These are phyloP conservation scores for Xylocampa areola DNA, from an alignment of 2,888 invertebrate species.

Conservation along the genomic window DNA sequence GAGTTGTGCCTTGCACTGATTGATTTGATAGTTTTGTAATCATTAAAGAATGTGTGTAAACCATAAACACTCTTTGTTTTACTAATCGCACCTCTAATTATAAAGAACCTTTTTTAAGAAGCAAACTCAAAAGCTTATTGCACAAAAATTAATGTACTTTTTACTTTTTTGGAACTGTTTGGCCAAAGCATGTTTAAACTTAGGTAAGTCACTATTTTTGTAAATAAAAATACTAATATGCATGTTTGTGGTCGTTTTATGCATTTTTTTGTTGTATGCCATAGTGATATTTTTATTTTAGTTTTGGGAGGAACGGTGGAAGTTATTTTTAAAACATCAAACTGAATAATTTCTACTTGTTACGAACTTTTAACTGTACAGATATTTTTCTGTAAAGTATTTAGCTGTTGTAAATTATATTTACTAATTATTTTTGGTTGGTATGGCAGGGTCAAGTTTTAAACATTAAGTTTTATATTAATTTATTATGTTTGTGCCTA, in stretches of 20 bases:
- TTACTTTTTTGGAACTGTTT: conserved; percentile 44
- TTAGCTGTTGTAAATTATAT: conserved; percentile 36
- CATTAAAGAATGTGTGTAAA: conserved; percentile 68
- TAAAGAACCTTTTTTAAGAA: conserved; percentile 16
- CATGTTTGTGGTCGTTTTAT: conserved; percentile 52
- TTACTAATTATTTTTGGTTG: conserved; percentile 48
- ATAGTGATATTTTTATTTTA: conserved; percentile 2
- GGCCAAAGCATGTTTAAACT: conserved; percentile 56
- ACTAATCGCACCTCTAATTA: conserved; percentile 51
- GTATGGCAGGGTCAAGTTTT: conserved; percentile 25
- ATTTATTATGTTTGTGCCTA: conserved; percentile 52
- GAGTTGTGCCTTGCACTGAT: conserved; percentile 57
- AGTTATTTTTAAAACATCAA: conserved; percentile 25
- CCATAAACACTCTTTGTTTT: conserved; percentile 56
- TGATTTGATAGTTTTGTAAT: conserved; percentile 60
- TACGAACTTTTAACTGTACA: neutral
- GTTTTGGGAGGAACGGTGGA: conserved; percentile 8
- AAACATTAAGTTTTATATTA: conserved; percentile 40
- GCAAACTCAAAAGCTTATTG: conserved; percentile 37
- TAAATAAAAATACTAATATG: conserved; percentile 65
- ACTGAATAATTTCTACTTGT: conserved; percentile 27
- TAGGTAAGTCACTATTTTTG: conserved; percentile 65
- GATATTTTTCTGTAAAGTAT: conserved; percentile 10
- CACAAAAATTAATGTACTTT: conserved; percentile 37
- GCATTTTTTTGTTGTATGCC: conserved; percentile 3